A percentile compares a stretch with the other conserved stretches of the same genome.
phyloP scores from a whole-genome alignment of 2,888 invertebrate species.

The Proisotoma minuta region DNA sequence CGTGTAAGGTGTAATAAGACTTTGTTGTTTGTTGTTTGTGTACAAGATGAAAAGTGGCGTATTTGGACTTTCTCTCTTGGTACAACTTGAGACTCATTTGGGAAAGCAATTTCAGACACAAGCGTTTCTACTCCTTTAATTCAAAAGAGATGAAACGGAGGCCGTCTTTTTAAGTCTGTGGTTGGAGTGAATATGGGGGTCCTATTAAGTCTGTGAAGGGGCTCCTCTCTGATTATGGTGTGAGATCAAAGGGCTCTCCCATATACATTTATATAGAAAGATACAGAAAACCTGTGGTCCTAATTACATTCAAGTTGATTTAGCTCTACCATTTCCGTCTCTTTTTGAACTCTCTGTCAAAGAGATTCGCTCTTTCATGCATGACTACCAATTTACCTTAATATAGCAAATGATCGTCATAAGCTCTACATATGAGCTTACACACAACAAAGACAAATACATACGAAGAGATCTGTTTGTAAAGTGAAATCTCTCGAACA shows the following conservation, averaged over 20 bases:
- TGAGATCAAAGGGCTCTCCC: slow-evolving; percentile 37
- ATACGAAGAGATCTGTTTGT: background rate
- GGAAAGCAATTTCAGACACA: slow-evolving; percentile 11
- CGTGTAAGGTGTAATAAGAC: background rate
- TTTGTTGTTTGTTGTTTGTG: background rate
- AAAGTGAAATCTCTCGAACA: slow-evolving; percentile 7
- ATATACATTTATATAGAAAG: slow-evolving; percentile 21
- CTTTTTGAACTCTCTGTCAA: slow-evolving; percentile 19
- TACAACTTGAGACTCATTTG: slow-evolving; percentile 14
- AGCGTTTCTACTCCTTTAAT: slow-evolving; percentile 7
- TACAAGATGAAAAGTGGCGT: background rate
- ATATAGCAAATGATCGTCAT: slow-evolving; percentile 17
- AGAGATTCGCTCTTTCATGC: slow-evolving; percentile 21
- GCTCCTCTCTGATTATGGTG: slow-evolving; percentile 20
- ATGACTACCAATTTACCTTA: slow-evolving; percentile 19
- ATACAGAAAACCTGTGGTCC: slow-evolving; percentile 30
- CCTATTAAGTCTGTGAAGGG: slow-evolving; percentile 14
- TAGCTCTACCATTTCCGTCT: slow-evolving; percentile 18
- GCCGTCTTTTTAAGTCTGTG: slow-evolving; percentile 24
- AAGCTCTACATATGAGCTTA: slow-evolving; percentile 17
- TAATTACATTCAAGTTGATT: slow-evolving; percentile 33
- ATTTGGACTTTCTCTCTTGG: background rate
- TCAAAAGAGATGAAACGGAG: slow-evolving; percentile 15
- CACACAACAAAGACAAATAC: slow-evolving; percentile 16
- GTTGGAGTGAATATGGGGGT: slow-evolving; percentile 7